Percentiles rank a stretch among this genome's conserved stretches.
These are phyloP conservation scores for Tachina lurida DNA, from an alignment of 2,888 invertebrate genomes.

Conservation along the genomic window DNA sequence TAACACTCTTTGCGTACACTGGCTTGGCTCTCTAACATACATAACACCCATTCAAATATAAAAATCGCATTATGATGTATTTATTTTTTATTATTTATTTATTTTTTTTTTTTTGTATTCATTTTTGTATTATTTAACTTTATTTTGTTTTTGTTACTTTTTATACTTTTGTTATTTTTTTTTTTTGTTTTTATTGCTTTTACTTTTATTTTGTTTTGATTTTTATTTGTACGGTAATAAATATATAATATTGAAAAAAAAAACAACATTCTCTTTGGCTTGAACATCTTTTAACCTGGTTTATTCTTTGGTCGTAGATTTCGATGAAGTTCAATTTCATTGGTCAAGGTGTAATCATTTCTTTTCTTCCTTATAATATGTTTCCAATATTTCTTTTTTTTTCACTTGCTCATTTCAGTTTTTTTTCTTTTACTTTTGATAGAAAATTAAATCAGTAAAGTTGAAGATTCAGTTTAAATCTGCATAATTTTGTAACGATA, in stretches of 20 bases:
- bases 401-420: not conserved
- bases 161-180: not conserved
- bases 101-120: constrained; percentile 1
- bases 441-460: constrained; percentile 18
- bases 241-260: not conserved
- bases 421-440: constrained; percentile 20
- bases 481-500: constrained; percentile 55
- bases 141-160: constrained; percentile 6
- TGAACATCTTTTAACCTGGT: not conserved
- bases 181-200: constrained; percentile 5
- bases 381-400: not conserved
- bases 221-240: constrained; percentile 31
- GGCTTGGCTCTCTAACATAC: constrained; percentile 1
- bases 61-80: constrained; percentile 47
- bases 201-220: constrained; percentile 30
- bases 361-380: constrained; percentile 1
- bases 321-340: constrained; percentile 55
- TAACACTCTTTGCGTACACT: not conserved
- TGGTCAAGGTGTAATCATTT: constrained; percentile 32
- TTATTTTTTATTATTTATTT: not conserved
- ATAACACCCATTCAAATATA: constrained; percentile 1
- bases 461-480: constrained; percentile 33
- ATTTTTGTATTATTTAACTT: constrained; percentile 56
- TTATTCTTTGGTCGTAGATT: constrained; percentile 9
- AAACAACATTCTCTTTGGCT: not conserved